Base-by-base conservation (phyloP, 2,888 invertebrate genomes). In the Erebia palarica region DNA sequence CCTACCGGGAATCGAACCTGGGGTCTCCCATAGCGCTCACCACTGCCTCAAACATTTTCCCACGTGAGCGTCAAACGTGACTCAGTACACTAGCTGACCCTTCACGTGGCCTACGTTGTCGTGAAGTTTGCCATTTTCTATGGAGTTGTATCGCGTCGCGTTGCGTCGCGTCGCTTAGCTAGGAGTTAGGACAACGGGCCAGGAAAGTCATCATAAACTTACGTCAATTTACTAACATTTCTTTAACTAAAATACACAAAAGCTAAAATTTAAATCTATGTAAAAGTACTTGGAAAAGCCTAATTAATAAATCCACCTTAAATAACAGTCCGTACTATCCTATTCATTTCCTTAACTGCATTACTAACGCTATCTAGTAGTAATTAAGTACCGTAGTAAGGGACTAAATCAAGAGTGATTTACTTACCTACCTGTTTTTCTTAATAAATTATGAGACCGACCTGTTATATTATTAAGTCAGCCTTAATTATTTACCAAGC, bases 321-420 rank as follows among this genome's bases (percentile, higher is more conserved):
- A 49, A 63, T 63, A 49, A 63, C 49, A 49, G 42, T 47, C 66
- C 18, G 13, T 57, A 58, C 44, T 57, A 66, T 57, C 66, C 57
- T 21, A 58, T 58, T 66, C 42, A 66, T 66, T 66, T 57, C 66
- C 66, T 66, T 66, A 57, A 57, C 55, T 57, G 57, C 65, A 66
- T 63, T 63, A 64, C 57, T 47, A 57, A 66, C 66, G 66, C 66
- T 66, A 58, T 66, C 57, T 57, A 14, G 66, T 57, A 14, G 66
- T 66, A 66, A 66, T 66, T 66, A 66, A 66, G 66, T 58, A 21
- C 66, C 57, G 57, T 47, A 9, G 57, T 47, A 18, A 42, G 65
- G 66, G 57, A 66, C 66, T 66, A 66, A 66, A 66, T 66, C 66
- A 66, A 66, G 57, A 42, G 57, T 66, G 42, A 65, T 55, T 36